phyloP scores from a whole-genome alignment of 2,797 vertebrate genomes.

The Peromyscus attwateri region DNA sequence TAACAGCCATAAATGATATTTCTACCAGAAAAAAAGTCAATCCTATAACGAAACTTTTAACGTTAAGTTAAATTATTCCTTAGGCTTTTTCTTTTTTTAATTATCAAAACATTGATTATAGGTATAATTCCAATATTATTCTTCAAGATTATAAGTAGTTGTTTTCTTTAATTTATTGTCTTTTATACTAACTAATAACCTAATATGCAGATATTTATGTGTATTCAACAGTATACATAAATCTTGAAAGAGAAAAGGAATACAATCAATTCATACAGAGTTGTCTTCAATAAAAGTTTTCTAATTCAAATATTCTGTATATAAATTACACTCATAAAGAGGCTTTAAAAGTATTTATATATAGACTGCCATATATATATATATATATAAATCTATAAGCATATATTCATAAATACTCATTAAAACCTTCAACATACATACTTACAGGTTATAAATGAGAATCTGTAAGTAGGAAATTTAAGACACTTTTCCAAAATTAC shows the following conservation, averaged over 20 bases:
- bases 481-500: neutral
- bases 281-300: constrained; percentile 13
- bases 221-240: neutral
- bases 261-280: neutral
- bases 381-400: too few relatives aligned
- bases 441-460: constrained; percentile 14
- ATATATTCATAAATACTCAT: neutral
- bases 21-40: constrained; percentile 27
- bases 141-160: constrained; percentile 3
- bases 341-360: neutral
- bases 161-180: neutral
- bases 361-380: neutral
- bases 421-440: neutral
- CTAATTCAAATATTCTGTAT: neutral
- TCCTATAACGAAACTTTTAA: constrained; percentile 23
- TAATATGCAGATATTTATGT: neutral
- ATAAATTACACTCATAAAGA: constrained; percentile 28
- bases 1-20: constrained; percentile 40
- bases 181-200: constrained; percentile 6
- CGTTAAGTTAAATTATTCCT: constrained; percentile 51
- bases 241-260: constrained; percentile 42
- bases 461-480: neutral
- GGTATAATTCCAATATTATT: neutral
- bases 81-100: neutral
- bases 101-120: constrained; percentile 34